A percentile compares a stretch with the other conserved stretches of the same genome.
Evolutionary conservation across 2,113 vertebrate genomes (phyloP).

Genomic region (Burhinus oedicnemus): DNA sequence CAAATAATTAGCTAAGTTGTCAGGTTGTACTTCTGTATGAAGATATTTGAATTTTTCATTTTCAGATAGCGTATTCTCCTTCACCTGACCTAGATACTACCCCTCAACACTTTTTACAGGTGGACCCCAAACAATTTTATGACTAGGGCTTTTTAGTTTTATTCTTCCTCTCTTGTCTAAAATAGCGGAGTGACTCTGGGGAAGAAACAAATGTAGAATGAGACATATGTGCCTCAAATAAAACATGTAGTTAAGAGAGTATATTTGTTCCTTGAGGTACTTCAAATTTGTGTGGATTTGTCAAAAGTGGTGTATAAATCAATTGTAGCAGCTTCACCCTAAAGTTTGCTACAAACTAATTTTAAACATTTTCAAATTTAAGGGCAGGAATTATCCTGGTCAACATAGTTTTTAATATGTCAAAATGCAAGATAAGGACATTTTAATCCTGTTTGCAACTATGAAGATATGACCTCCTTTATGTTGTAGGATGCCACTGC

Average conservation of each 20-base stretch:
- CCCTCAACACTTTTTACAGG: neutral
- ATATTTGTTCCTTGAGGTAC: neutral
- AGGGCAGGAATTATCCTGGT: neutral
- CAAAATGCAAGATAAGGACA: neutral
- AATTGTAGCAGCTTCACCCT: neutral
- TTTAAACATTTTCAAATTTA: neutral
- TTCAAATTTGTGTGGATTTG: neutral
- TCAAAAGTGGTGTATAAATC: neutral
- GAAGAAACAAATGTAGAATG: neutral
- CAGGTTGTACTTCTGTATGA: neutral
- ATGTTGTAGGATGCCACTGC: neutral
- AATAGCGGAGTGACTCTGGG: neutral
- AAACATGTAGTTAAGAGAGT: neutral
- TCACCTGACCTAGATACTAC: neutral
- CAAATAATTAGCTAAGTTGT: neutral
- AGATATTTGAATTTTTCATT: neutral
- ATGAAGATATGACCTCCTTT: neutral
- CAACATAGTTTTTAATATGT: neutral
- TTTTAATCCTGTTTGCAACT: neutral
- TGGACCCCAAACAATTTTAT: neutral
- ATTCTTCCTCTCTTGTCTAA: neutral
- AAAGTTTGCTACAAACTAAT: neutral
- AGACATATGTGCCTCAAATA: slow-evolving; percentile 3
- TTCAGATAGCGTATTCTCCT: neutral
- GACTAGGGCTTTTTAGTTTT: neutral